Percentiles rank a stretch among this genome's conserved stretches.
phyloP scores from a whole-genome alignment of 2,888 invertebrate genomes.

The Entomobrya proxima region DNA sequence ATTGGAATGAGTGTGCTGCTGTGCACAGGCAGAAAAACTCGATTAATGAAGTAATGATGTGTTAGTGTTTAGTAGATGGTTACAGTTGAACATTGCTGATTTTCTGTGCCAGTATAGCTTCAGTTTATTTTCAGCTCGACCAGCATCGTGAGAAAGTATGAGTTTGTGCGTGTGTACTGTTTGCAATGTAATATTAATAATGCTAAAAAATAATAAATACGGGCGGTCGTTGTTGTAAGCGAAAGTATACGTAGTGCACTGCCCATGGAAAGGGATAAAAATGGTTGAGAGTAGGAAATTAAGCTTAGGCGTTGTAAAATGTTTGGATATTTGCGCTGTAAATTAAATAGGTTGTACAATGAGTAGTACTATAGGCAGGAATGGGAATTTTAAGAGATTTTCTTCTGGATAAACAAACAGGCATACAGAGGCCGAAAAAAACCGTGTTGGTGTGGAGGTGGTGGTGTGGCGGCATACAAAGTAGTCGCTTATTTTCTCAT shows the following conservation, averaged over 20 bases:
- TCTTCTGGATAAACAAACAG: too few relatives aligned
- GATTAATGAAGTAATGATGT: too few relatives aligned
- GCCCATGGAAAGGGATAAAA: too few relatives aligned
- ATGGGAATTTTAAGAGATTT: slow-evolving; percentile 18
- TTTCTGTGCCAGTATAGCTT: too few relatives aligned
- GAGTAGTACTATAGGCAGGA: slow-evolving; percentile 8
- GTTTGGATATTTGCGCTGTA: background rate
- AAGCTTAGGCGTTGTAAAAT: background rate
- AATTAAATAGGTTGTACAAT: slow-evolving; percentile 11
- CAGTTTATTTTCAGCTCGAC: too few relatives aligned
- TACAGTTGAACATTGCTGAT: background rate
- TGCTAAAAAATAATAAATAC: background rate
- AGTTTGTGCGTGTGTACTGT: background rate
- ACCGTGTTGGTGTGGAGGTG: background rate
- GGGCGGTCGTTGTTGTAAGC: background rate
- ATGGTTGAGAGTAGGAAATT: too few relatives aligned
- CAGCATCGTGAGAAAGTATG: too few relatives aligned
- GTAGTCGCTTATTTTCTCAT: background rate
- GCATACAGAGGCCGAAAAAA: background rate
- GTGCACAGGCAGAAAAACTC: too few relatives aligned
- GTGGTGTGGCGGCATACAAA: background rate
- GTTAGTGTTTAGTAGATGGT: too few relatives aligned
- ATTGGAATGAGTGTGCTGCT: too few relatives aligned
- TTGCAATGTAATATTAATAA: background rate
- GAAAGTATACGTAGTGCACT: background rate